Evolutionary conservation across 2,113 vertebrate species (phyloP), one percentile per base, ranked within the genome.

Genomic region (Motacilla alba): DNA sequence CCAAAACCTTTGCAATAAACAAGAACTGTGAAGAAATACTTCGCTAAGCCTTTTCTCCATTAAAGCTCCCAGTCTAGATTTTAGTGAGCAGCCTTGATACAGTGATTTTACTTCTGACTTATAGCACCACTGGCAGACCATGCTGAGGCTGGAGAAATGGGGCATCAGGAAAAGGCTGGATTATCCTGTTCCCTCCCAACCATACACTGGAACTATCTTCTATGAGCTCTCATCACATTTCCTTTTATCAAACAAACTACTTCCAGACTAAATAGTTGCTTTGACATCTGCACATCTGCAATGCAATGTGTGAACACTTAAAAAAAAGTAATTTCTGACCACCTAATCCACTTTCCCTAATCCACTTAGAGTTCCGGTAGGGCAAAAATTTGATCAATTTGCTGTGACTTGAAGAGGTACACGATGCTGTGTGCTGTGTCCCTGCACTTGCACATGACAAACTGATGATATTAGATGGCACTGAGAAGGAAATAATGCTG

Each of bases 271-370:
- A 88, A 35, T 23, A 75, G 44, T 27, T 64, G 69, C 52, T 79
- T 14, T 59, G 77, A 75, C 69, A 91, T 68, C 80, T 91, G 49
- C 52, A 89, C 87, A 86, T 68, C 53, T 68, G 73, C 53, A 87
- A 72, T 43, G 66, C 44, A 81, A 35, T 33, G 37, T n/a, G n/a
- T 72, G 46, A 76, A 69, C 73, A 68, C 39, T 68, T 92, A 3
- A 37, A 72, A 92, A 64, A 79, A 90, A 94, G 66, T 76, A 0
- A 83, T 96, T 94, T 93, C 84, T 85, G 78, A 63, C 84, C 90
- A 90, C 31, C 31, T 93, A 94, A 95, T 94, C 93, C 80, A 95
- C 73, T 92, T 89, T 33, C n/a, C 75, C 28, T 92, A 85, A 92
- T 87, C 86, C 68, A 86, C 22, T 94, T 83, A 63, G 30, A 63